A percentile compares a stretch with the other conserved stretches of the same genome.
Evolutionary conservation across 2,113 vertebrate genomes (phyloP).

Genomic region (Salvelinus sp.): DNA sequence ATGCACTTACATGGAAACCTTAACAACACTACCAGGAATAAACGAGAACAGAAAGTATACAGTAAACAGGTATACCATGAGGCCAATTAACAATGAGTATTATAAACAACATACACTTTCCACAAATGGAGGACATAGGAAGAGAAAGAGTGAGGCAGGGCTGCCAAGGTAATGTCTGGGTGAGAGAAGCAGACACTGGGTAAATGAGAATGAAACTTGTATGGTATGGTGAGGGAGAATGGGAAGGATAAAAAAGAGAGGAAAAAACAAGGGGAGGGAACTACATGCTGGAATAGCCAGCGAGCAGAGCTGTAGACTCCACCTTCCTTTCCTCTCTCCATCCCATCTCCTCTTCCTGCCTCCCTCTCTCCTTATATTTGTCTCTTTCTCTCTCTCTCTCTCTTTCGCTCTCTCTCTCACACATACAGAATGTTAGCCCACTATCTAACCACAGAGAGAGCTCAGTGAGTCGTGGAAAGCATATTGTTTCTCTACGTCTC

Average conservation of each 20-base stretch:
- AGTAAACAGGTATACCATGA: too few relatives aligned
- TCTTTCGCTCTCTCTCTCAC: slow-evolving; percentile 20
- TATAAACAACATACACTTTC: too few relatives aligned
- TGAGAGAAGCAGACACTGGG: not conserved
- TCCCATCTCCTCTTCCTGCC: slow-evolving; percentile 16
- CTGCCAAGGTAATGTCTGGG: not conserved
- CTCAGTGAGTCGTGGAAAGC: slow-evolving; percentile 35
- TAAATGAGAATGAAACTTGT: not conserved
- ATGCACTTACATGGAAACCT: too few relatives aligned
- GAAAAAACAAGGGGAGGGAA: slow-evolving; percentile 14
- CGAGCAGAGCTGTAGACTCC: slow-evolving; percentile 33
- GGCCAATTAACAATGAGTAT: too few relatives aligned
- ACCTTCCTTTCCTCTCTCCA: slow-evolving; percentile 9
- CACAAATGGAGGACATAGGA: too few relatives aligned
- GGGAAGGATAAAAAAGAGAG: slow-evolving; percentile 1
- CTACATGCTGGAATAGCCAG: slow-evolving; percentile 27
- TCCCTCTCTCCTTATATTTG: slow-evolving; percentile 14
- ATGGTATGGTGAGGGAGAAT: not conserved
- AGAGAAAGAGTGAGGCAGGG: not conserved
- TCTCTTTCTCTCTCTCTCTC: slow-evolving; percentile 23
- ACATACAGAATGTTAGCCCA: slow-evolving; percentile 38
- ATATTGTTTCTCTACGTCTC: not conserved
- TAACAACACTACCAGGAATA: too few relatives aligned
- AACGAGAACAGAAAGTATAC: too few relatives aligned
- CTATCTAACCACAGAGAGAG: slow-evolving; percentile 50